These are phyloP conservation scores for Penaeus monodon DNA, from an alignment of 2,888 invertebrate species.

Conservation along the genomic window DNA sequence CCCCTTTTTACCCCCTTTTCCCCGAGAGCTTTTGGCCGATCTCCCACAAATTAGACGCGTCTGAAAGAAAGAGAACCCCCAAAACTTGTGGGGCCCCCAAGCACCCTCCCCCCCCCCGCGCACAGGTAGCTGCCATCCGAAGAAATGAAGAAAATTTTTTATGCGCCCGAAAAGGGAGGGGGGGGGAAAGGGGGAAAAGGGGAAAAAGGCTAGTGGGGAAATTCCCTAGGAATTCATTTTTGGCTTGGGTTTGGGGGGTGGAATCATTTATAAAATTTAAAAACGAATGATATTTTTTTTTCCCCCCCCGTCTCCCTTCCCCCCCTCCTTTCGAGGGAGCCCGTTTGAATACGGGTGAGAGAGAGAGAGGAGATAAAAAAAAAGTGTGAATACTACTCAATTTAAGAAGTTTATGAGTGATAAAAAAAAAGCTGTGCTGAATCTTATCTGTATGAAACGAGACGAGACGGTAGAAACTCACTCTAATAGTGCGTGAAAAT, in stretches of 20 bases:
- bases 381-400: no score
- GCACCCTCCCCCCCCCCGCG: constrained; percentile 3
- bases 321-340: not conserved
- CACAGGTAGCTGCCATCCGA: constrained; percentile 53
- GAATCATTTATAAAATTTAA: constrained; percentile 24
- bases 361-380: no score
- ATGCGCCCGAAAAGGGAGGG: not conserved
- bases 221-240: not conserved
- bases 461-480: no score
- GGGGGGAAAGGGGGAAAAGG: not conserved
- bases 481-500: no score
- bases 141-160: constrained; percentile 56
- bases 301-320: not conserved
- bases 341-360: no score
- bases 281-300: not conserved
- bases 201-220: not conserved
- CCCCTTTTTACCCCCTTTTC: constrained; percentile 19
- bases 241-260: constrained; percentile 1
- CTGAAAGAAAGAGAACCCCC: constrained; percentile 27
- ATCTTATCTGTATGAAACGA: no score
- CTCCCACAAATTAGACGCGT: no score
- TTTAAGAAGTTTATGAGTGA: no score
- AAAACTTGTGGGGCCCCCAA: not conserved
- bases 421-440: no score
- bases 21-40: not conserved